Evolutionary conservation across 2,113 vertebrate genomes (phyloP).

Genomic region (Phodopus roborovskii): DNA sequence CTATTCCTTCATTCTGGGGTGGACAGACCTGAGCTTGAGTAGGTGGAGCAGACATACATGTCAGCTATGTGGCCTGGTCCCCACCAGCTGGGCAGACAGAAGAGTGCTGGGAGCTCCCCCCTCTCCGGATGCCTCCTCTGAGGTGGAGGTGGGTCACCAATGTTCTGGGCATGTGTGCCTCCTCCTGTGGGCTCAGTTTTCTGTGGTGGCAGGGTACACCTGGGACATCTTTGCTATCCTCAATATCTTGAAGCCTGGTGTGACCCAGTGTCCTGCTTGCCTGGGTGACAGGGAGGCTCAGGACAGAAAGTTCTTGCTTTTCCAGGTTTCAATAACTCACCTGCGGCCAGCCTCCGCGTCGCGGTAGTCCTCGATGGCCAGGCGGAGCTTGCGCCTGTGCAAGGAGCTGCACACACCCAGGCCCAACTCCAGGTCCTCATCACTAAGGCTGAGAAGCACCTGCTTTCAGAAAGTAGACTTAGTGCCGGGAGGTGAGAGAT

Average conservation of each 20-base stretch:
- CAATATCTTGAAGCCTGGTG: not conserved
- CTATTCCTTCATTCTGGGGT: not conserved
- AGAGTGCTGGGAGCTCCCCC: not conserved
- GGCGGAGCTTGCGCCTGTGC: constrained; percentile 92
- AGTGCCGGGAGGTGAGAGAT: not conserved
- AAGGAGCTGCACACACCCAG: constrained; percentile 91
- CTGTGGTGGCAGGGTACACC: rapidly evolving
- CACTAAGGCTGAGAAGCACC: constrained; percentile 91
- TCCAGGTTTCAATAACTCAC: constrained; percentile 76
- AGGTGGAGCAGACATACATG: no score
- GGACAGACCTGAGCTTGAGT: not conserved
- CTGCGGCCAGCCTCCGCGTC: constrained; percentile 90
- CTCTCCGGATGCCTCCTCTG: not conserved
- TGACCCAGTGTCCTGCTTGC: rapidly evolving
- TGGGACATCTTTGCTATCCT: no score
- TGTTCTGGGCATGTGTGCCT: rapidly evolving
- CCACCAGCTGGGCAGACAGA: not conserved
- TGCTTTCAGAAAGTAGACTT: constrained; percentile 59
- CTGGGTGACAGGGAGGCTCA: rapidly evolving
- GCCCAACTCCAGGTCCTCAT: constrained; percentile 91
- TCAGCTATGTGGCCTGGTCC: not conserved
- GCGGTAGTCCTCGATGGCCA: constrained; percentile 93
- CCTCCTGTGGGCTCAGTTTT: not conserved
- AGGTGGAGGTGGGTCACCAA: not conserved
- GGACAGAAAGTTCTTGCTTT: rapidly evolving